A percentile compares a stretch with the other conserved stretches of the same genome.
Evolutionary conservation across 1,140 invertebrate genomes (phyloP).

Genomic region (Apis florea): DNA sequence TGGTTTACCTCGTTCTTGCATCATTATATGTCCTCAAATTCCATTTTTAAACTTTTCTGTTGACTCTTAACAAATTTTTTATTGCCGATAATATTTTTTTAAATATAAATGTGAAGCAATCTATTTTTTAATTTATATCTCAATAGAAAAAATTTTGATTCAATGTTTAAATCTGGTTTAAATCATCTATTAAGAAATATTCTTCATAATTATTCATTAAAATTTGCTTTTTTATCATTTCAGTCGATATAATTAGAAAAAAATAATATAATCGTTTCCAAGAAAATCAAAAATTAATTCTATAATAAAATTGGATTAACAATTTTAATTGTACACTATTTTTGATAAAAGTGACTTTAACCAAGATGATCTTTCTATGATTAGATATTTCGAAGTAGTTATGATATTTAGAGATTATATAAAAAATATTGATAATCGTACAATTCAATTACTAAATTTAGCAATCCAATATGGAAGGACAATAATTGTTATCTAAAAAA

Average conservation of each 20-base stretch:
- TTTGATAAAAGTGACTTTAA: background rate
- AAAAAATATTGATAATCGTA: background rate
- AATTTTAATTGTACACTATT: background rate
- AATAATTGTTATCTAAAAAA: background rate
- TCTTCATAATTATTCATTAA: too few species aligned
- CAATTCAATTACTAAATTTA: background rate
- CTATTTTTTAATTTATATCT: too few species aligned
- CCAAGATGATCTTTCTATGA: too few species aligned
- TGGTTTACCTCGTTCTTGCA: background rate
- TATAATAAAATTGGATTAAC: background rate
- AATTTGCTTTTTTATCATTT: background rate
- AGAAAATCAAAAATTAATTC: background rate
- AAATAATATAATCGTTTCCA: background rate
- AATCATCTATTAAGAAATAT: too few species aligned
- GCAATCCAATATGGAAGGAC: conserved; percentile 16
- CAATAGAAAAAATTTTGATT: too few species aligned
- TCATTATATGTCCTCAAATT: background rate
- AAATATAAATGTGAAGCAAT: background rate
- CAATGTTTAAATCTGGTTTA: too few species aligned
- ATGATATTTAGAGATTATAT: background rate
- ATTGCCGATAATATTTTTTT: background rate
- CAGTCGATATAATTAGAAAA: background rate
- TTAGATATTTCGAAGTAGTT: background rate
- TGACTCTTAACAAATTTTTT: background rate
- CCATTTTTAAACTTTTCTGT: background rate